A percentile compares a stretch with the other conserved stretches of the same genome.
Evolutionary conservation across 92 coral and sea anemone genomes (phyloP).

Genomic region (Muricea muricata): DNA sequence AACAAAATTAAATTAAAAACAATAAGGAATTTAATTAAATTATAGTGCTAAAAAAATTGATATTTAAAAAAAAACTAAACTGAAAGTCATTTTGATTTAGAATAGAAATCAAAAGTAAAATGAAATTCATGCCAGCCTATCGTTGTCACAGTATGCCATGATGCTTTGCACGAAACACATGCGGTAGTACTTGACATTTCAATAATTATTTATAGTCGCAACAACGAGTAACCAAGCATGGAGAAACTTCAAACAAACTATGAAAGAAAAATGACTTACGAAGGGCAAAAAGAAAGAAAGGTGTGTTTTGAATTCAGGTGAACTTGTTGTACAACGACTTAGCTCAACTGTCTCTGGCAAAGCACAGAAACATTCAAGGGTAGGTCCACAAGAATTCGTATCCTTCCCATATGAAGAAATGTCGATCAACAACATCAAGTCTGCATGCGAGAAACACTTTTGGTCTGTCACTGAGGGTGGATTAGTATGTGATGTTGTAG

Average conservation of each 20-base stretch:
- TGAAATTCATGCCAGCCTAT: background rate
- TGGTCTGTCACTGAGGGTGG: background rate
- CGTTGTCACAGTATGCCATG: background rate
- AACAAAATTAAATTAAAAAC: too few relatives aligned
- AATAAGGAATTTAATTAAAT: too few relatives aligned
- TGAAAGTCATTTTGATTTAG: too few relatives aligned
- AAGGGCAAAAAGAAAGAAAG: background rate
- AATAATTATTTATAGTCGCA: background rate
- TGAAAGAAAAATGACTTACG: background rate
- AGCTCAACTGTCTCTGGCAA: background rate
- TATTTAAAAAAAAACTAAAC: too few relatives aligned
- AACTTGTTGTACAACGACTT: background rate
- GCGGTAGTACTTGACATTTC: too few relatives aligned
- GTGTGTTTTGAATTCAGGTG: background rate
- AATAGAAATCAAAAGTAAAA: too few relatives aligned
- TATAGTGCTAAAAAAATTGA: too few relatives aligned
- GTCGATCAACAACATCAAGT: background rate
- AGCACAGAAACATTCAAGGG: background rate
- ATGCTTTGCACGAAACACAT: background rate
- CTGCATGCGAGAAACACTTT: slow-evolving; percentile 23
- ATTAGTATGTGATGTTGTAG: background rate
- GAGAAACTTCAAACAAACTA: background rate
- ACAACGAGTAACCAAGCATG: background rate
- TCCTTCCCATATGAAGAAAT: background rate
- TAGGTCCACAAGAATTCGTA: slow-evolving; percentile 3